Percentiles rank a stretch among this genome's conserved stretches.
phyloP scores from a whole-genome alignment of 2,888 invertebrate species.

The Conistra vaccinii region DNA sequence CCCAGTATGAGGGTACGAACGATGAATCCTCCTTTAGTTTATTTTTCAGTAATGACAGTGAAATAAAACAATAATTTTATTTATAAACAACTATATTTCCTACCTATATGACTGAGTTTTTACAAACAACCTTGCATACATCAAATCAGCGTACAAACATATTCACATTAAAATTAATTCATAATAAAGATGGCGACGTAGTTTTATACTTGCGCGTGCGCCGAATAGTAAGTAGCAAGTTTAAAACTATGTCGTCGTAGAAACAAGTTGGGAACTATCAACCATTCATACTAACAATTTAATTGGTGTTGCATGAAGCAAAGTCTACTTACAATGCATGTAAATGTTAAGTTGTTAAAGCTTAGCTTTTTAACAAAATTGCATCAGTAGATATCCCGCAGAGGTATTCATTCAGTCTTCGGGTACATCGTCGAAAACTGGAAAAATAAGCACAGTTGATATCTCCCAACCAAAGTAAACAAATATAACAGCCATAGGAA shows the following conservation, averaged over 20 bases:
- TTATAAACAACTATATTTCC: conserved; percentile 86
- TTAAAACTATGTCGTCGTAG: conserved; percentile 52
- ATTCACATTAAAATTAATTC: conserved; percentile 77
- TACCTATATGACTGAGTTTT: conserved; percentile 82
- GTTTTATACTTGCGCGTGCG: conserved; percentile 61
- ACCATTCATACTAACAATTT: conserved; percentile 61
- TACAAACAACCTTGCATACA: conserved; percentile 73
- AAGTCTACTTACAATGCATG: conserved; percentile 61
- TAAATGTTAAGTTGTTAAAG: conserved; percentile 61
- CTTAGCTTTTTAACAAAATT: conserved; percentile 59
- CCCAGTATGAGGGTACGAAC: conserved; percentile 50
- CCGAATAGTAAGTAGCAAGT: conserved; percentile 39
- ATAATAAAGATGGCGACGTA: conserved; percentile 72
- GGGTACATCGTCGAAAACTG: conserved; percentile 58
- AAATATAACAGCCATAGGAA: conserved; percentile 18
- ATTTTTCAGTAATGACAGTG: conserved; percentile 61
- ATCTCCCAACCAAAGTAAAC: conserved; percentile 43
- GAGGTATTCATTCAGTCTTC: conserved; percentile 63
- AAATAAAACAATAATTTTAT: conserved; percentile 76
- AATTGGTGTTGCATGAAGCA: conserved; percentile 45
- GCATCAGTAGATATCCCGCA: conserved; percentile 52
- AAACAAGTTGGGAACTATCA: conserved; percentile 61
- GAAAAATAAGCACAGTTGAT: conserved; percentile 59
- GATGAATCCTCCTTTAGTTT: conserved; percentile 61
- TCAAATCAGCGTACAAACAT: conserved; percentile 74